These are phyloP conservation scores for Sminthopsis crassicaudata DNA, from an alignment of 2,113 vertebrate species.

Conservation along the genomic window DNA sequence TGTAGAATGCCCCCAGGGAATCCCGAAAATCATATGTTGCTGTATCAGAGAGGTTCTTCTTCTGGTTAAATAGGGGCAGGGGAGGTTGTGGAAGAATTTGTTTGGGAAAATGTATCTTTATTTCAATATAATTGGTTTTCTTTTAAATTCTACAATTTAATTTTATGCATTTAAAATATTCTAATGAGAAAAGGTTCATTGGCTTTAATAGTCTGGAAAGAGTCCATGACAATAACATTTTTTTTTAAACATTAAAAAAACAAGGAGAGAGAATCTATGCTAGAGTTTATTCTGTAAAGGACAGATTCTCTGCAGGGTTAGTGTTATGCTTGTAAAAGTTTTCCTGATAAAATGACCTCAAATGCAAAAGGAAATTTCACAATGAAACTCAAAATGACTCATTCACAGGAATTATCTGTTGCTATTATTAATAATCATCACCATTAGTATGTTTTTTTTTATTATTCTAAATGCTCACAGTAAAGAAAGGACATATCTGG, in stretches of 20 bases:
- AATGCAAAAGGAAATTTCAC: slow-evolving; percentile 54
- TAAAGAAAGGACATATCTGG: slow-evolving; percentile 43
- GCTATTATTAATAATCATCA: slow-evolving; percentile 58
- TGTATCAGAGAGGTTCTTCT: background rate
- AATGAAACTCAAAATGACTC: slow-evolving; percentile 13
- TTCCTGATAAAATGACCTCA: slow-evolving; percentile 63
- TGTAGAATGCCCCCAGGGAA: slow-evolving; percentile 38
- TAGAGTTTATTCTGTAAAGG: slow-evolving; percentile 37
- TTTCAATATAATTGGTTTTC: background rate
- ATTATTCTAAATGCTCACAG: slow-evolving; percentile 50
- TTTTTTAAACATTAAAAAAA: background rate
- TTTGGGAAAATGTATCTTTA: background rate
- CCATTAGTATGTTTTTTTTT: slow-evolving; percentile 64
- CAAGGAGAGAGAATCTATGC: background rate
- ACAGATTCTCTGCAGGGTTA: slow-evolving; percentile 47
- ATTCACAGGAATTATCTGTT: slow-evolving; percentile 49
- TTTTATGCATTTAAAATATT: background rate
- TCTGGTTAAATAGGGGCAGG: too few species aligned
- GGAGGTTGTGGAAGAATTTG: background rate
- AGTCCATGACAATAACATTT: background rate
- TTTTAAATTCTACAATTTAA: background rate
- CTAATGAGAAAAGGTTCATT: background rate
- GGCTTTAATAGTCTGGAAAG: background rate
- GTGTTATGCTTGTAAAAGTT: slow-evolving; percentile 46
- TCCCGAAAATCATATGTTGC: slow-evolving; percentile 56